phyloP scores from a whole-genome alignment of 2,888 invertebrate species.

The Cyclophora punctaria region DNA sequence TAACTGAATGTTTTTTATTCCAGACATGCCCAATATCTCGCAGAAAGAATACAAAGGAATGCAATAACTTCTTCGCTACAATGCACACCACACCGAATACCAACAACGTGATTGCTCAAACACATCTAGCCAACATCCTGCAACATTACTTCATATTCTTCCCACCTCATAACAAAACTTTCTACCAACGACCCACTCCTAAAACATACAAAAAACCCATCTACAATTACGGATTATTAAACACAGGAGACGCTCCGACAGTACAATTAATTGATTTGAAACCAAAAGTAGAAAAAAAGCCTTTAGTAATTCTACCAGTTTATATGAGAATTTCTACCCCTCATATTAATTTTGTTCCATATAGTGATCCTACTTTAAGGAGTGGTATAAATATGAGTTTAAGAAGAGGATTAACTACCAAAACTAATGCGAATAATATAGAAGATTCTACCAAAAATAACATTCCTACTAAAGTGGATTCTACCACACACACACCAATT shows the following conservation, averaged over 20 bases:
- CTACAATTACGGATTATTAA: slow-evolving; percentile 41
- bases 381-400: slow-evolving; percentile 2
- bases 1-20: slow-evolving; percentile 13
- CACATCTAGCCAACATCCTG: slow-evolving; percentile 25
- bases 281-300: slow-evolving; percentile 23
- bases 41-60: slow-evolving; percentile 34
- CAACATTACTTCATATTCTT: slow-evolving; percentile 31
- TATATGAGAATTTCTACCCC: slow-evolving; percentile 32
- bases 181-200: slow-evolving; percentile 2
- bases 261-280: slow-evolving; percentile 39
- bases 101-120: slow-evolving; percentile 21
- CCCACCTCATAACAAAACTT: no score
- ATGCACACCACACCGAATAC: slow-evolving; percentile 29
- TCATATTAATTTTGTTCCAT: slow-evolving; percentile 12
- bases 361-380: slow-evolving; percentile 22
- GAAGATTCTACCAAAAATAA: background rate
- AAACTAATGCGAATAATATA: no score
- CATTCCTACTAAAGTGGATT: slow-evolving; percentile 1
- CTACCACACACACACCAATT: slow-evolving; percentile 1
- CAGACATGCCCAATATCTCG: slow-evolving; percentile 54
- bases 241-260: slow-evolving; percentile 31
- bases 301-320: slow-evolving; percentile 42
- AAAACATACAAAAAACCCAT: slow-evolving; percentile 23
- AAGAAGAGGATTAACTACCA: no score
- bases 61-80: slow-evolving; percentile 36